Evolutionary conservation across 1,140 invertebrate genomes (phyloP).

Genomic region (Hyles euphorbiae): DNA sequence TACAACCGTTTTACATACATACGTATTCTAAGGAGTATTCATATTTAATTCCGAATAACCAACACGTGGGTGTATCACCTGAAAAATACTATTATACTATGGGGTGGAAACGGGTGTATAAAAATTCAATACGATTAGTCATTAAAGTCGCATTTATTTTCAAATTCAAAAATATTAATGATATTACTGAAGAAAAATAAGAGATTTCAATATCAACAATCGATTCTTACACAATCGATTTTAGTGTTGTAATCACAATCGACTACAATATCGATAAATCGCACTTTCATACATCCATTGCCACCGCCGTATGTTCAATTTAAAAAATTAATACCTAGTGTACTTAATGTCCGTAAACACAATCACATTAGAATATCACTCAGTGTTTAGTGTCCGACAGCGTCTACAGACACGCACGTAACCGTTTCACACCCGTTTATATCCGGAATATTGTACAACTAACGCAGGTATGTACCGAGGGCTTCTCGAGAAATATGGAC

Average conservation of each 20-base stretch:
- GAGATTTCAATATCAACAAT: too few relatives aligned
- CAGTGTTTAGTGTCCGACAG: conserved; percentile 55
- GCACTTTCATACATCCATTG: conserved; percentile 1
- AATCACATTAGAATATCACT: conserved; percentile 74
- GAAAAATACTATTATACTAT: conserved; percentile 3
- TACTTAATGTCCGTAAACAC: conserved; percentile 64
- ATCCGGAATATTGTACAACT: conserved; percentile 4
- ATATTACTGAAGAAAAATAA: too few relatives aligned
- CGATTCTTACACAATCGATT: too few relatives aligned
- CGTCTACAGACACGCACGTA: conserved; percentile 54
- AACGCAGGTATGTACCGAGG: too few relatives aligned
- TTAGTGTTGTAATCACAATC: too few relatives aligned
- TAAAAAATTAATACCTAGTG: conserved; percentile 37
- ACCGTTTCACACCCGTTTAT: conserved; percentile 45
- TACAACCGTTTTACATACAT: conserved; percentile 49
- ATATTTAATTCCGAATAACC: conserved; percentile 42
- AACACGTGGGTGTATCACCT: conserved; percentile 16
- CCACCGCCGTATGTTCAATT: too few relatives aligned
- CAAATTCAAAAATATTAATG: too few relatives aligned
- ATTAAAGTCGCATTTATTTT: background rate
- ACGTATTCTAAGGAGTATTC: conserved; percentile 54
- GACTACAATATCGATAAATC: conserved; percentile 2
- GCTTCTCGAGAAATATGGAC: too few relatives aligned
- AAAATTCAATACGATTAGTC: conserved; percentile 12
- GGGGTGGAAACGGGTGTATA: conserved; percentile 6